Percentiles rank a stretch among this genome's conserved stretches.
Conservation (phyloP, 2,888 invertebrate species). For the Uloborus plumipes region DNA sequence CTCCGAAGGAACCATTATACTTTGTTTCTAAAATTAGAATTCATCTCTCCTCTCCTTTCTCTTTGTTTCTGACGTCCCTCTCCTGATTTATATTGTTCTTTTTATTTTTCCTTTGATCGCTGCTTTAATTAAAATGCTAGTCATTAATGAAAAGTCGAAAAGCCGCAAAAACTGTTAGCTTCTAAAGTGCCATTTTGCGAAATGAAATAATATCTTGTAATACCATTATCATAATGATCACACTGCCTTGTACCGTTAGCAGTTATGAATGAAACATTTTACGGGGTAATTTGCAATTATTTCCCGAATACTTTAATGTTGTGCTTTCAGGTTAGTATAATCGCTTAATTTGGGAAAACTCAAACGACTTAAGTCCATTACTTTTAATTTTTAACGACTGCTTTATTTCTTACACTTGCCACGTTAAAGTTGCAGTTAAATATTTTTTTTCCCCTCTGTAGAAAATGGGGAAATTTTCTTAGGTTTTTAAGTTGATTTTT, state of each 20-base stretch:
- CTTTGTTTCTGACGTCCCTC: constrained; percentile 7
- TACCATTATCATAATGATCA: constrained; percentile 31
- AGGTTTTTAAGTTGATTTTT: no score
- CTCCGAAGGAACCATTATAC: background rate
- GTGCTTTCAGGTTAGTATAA: background rate
- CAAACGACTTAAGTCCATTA: no score
- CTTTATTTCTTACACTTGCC: no score
- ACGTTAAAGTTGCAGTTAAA: no score
- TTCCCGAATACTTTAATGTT: background rate
- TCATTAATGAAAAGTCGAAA: constrained; percentile 24
- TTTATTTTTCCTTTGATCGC: background rate
- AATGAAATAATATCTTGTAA: constrained; percentile 31
- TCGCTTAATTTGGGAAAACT: background rate
- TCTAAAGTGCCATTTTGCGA: constrained; percentile 20
- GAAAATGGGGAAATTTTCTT: no score
- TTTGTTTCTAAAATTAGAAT: no score
- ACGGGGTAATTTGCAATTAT: constrained; percentile 4
- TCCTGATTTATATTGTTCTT: constrained; percentile 3
- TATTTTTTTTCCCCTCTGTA: no score
- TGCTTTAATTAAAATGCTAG: constrained; percentile 27
- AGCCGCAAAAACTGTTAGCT: constrained; percentile 28
- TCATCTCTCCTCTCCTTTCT: background rate
- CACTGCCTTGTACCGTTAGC: constrained; percentile 21
- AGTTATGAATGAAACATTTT: constrained; percentile 29
- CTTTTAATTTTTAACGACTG: no score